Evolutionary conservation across 2,113 vertebrate genomes (phyloP).

Genomic region (Cettia cetti): DNA sequence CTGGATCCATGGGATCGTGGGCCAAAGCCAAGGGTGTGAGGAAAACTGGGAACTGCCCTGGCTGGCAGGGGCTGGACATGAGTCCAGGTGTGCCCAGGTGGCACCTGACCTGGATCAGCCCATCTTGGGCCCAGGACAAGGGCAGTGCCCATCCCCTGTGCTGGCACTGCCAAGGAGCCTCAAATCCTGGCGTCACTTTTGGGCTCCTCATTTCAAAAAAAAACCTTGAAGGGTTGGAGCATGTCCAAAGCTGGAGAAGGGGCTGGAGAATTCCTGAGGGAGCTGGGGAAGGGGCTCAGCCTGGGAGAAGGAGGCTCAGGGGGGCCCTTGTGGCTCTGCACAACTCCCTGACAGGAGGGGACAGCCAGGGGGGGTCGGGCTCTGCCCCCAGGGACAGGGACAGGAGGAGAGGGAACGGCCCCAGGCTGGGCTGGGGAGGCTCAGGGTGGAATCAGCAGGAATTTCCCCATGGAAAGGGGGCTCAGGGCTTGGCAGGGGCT

Average conservation of each 20-base stretch:
- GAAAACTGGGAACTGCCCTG: not conserved
- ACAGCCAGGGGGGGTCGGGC: not conserved
- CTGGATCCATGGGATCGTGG: not conserved
- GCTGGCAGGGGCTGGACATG: not conserved
- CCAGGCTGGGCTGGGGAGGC: not conserved
- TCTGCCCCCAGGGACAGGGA: not conserved
- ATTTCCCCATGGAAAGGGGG: not conserved
- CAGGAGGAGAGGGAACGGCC: not conserved
- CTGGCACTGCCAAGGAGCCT: not conserved
- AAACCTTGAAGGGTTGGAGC: not conserved
- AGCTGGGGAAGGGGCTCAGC: not conserved
- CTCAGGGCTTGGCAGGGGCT: fast-evolving
- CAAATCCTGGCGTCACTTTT: not conserved
- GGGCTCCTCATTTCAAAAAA: not conserved
- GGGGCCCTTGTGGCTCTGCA: not conserved
- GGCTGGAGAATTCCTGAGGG: not conserved
- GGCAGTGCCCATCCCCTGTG: not conserved
- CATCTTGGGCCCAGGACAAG: not conserved
- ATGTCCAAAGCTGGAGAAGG: not conserved
- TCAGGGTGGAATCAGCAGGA: not conserved
- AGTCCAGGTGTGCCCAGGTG: not conserved
- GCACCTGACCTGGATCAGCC: not conserved
- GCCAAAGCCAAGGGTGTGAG: not conserved
- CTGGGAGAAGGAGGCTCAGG: not conserved
- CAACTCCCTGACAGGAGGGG: not conserved